Conservation (phyloP, 2,888 invertebrate genomes). For the Agrilus cyanescens region DNA sequence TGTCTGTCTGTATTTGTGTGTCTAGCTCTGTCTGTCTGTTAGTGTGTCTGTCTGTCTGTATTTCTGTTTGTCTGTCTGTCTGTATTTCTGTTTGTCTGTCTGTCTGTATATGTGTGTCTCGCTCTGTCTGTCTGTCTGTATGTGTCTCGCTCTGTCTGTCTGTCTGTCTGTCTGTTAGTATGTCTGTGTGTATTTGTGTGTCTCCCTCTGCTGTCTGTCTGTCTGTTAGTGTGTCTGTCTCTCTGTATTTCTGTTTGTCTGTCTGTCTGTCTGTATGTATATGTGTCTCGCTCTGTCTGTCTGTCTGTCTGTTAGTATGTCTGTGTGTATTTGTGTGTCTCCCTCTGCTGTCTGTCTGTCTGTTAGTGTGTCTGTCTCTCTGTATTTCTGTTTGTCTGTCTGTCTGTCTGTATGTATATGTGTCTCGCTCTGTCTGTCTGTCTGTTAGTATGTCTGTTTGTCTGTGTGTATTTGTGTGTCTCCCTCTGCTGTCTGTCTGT, state of each 20-base stretch:
- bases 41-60: conserved; percentile 4
- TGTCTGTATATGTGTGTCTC: conserved; percentile 4
- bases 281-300: conserved; percentile 5
- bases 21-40: conserved; percentile 1
- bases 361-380: too few species aligned
- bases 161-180: conserved; percentile 6
- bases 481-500: too few species aligned
- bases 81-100: too few species aligned
- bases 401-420: too few species aligned
- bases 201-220: too few species aligned
- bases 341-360: conserved; percentile 4
- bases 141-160: conserved; percentile 4
- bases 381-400: too few species aligned
- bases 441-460: too few species aligned
- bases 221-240: too few species aligned
- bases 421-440: too few species aligned
- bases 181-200: neutral
- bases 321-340: conserved; percentile 7
- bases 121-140: conserved; percentile 5
- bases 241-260: too few species aligned
- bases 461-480: too few species aligned
- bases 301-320: conserved; percentile 8
- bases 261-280: conserved; percentile 5
- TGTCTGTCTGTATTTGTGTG: conserved; percentile 4
- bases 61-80: too few species aligned